Percentiles rank a stretch among this genome's conserved stretches.
phyloP scores from a whole-genome alignment of 2,888 invertebrate species.

The Venustoraphidia nigricollis region DNA sequence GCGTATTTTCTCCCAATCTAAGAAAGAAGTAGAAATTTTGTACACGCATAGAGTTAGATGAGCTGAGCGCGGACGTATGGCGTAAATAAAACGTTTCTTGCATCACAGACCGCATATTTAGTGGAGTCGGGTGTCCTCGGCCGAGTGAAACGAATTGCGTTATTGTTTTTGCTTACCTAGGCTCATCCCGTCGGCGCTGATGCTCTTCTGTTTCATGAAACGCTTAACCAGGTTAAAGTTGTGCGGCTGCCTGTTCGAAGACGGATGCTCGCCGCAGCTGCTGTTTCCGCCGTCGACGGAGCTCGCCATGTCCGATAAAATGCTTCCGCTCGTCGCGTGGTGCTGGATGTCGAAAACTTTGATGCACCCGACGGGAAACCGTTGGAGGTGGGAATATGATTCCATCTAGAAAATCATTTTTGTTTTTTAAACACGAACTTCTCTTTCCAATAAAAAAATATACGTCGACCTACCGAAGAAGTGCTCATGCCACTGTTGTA shows the following conservation, averaged over 20 bases:
- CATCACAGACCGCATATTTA: too few species aligned
- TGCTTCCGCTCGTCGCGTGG: conserved; percentile 21
- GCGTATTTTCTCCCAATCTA: too few species aligned
- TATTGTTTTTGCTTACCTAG: neutral
- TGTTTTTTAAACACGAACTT: conserved; percentile 19
- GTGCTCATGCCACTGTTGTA: conserved; percentile 32
- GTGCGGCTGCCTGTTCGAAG: conserved; percentile 34
- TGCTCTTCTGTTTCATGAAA: conserved; percentile 81
- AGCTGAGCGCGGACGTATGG: too few species aligned
- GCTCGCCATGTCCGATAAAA: conserved; percentile 27
- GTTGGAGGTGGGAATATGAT: conserved; percentile 6
- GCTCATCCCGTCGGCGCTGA: conserved; percentile 54
- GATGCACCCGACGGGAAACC: conserved; percentile 18
- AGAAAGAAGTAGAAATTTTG: too few species aligned
- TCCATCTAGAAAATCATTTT: conserved; percentile 1
- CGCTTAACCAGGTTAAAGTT: conserved; percentile 72
- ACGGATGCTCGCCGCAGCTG: conserved; percentile 12
- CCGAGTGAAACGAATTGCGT: too few species aligned
- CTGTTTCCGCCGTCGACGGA: conserved; percentile 24
- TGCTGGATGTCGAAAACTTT: conserved; percentile 30
- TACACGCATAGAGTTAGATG: too few species aligned
- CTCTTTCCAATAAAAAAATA: conserved; percentile 13
- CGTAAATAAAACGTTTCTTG: too few species aligned
- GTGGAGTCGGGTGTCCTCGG: too few species aligned
- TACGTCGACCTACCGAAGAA: conserved; percentile 44